Evolutionary conservation across 2,113 vertebrate species (phyloP).

Genomic region (Egretta garzetta): DNA sequence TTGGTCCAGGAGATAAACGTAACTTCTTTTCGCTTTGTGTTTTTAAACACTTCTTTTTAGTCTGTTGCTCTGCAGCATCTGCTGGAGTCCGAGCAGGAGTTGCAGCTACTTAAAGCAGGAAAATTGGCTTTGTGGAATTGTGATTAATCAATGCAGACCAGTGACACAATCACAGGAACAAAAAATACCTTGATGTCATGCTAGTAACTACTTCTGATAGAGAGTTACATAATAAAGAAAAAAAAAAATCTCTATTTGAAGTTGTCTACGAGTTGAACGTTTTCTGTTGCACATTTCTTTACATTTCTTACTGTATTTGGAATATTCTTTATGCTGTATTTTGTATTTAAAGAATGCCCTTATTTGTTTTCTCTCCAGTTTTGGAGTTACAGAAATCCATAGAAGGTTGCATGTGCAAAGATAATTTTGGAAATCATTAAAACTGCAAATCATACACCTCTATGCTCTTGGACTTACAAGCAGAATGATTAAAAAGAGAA

Average conservation of each 20-base stretch:
- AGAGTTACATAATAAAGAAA: background rate
- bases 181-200: background rate
- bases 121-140: background rate
- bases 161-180: background rate
- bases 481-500: background rate
- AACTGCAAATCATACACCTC: background rate
- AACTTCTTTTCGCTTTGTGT: background rate
- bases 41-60: background rate
- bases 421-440: background rate
- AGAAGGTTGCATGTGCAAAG: background rate
- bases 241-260: background rate
- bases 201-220: background rate
- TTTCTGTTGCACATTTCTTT: background rate
- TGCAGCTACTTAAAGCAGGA: background rate
- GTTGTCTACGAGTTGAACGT: background rate
- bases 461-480: background rate
- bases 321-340: background rate
- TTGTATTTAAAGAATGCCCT: background rate
- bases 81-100: background rate
- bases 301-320: background rate
- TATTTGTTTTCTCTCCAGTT: background rate
- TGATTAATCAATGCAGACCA: background rate
- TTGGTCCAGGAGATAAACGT: background rate
- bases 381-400: background rate
- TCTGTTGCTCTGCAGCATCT: background rate